A percentile compares a stretch with the other conserved stretches of the same genome.
These are phyloP conservation scores for Tetragnatha versicolor DNA, from an alignment of 1,140 invertebrate genomes.

Conservation along the genomic window DNA sequence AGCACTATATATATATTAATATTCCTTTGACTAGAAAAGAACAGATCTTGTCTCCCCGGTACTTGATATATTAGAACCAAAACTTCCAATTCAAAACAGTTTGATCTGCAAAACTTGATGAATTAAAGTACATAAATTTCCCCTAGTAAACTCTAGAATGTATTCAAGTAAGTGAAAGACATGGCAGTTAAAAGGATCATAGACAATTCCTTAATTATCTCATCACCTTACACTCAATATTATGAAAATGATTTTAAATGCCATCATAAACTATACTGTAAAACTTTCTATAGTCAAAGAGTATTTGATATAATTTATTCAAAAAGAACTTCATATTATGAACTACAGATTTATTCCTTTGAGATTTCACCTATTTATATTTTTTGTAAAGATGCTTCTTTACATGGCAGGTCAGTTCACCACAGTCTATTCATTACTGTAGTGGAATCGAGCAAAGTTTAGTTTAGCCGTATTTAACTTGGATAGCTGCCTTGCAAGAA, in stretches of 20 bases:
- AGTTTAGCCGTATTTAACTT: not conserved
- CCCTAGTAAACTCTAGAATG: constrained; percentile 28
- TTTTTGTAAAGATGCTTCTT: no score
- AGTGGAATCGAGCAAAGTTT: not conserved
- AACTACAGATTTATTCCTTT: not conserved
- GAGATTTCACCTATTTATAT: not conserved
- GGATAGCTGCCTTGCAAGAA: constrained; percentile 12
- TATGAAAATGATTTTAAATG: constrained; percentile 30
- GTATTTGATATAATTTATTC: not conserved
- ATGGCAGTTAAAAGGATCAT: constrained; percentile 47
- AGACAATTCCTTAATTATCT: constrained; percentile 9
- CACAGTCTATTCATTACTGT: constrained; percentile 2
- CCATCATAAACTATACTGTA: constrained; percentile 29
- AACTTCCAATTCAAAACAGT: not conserved
- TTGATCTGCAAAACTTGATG: not conserved
- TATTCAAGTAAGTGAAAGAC: constrained; percentile 39
- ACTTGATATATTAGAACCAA: not conserved
- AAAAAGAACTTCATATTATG: not conserved
- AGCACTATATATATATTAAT: not conserved
- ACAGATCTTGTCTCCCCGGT: not conserved
- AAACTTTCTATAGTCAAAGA: constrained; percentile 21
- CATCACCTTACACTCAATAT: not conserved
- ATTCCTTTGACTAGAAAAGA: constrained; percentile 5
- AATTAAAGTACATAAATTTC: not conserved
- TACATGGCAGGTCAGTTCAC: constrained; percentile 19